Evolutionary conservation across 1,140 invertebrate genomes (phyloP).

Genomic region (Akabosia matsudoensis): DNA sequence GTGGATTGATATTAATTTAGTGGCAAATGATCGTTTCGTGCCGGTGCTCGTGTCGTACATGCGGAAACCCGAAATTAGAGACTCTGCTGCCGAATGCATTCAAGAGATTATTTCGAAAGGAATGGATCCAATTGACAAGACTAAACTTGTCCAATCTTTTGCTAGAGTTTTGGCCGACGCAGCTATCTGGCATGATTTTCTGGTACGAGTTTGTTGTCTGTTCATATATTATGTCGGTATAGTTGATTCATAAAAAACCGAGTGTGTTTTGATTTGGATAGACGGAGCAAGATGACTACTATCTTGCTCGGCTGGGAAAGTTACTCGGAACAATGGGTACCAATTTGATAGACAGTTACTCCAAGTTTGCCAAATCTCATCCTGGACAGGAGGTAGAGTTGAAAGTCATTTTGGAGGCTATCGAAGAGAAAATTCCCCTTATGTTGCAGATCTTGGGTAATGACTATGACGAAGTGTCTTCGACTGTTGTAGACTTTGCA

Average conservation of each 20-base stretch:
- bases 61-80: constrained; percentile 51
- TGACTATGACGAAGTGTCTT: constrained; percentile 60
- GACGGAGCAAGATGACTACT: too few species aligned
- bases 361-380: constrained; percentile 33
- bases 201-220: too few species aligned
- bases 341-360: constrained; percentile 51
- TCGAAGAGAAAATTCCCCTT: constrained; percentile 56
- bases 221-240: not conserved
- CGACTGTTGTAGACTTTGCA: constrained; percentile 56
- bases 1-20: constrained; percentile 62
- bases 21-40: constrained; percentile 60
- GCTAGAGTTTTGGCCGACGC: constrained; percentile 52
- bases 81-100: constrained; percentile 59
- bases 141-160: constrained; percentile 59
- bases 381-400: constrained; percentile 45
- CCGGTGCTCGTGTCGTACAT: constrained; percentile 56
- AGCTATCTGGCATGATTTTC: constrained; percentile 36
- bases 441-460: constrained; percentile 57
- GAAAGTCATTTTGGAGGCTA: constrained; percentile 50
- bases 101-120: constrained; percentile 59
- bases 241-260: constrained; percentile 30
- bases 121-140: constrained; percentile 60
- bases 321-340: constrained; percentile 58
- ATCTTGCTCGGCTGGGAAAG: constrained; percentile 56
- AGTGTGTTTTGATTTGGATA: too few species aligned